Base-by-base conservation (phyloP, 2,797 vertebrate genomes). In the Pseudocheirus occidentalis region DNA sequence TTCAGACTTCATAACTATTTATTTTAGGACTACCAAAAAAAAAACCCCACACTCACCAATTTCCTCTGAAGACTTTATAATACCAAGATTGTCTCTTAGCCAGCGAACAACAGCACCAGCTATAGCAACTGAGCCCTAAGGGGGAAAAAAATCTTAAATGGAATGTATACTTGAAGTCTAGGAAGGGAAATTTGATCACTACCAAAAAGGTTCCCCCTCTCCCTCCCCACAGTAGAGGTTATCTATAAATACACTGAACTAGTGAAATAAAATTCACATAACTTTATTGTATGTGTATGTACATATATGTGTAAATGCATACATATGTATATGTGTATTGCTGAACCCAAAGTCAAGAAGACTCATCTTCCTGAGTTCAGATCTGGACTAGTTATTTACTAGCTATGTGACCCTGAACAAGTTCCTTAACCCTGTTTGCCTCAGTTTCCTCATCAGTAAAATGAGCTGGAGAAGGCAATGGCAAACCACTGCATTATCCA, bases 61-160 rank as follows among this genome's bases (percentile, higher is more conserved):
- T 98, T 99, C 99, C 14, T 99, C 98, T 28, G 99, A 99, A 31
- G 98, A 98, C 46, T 98, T 97, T 54, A 99, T 99, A 95, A 99
- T 99, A 91, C 99, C 99, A 1, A 99, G 99, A 95, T 99, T 99
- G 98, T 99, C 99, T 98, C 99, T 99, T 94, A 99, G 98, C 99
- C 99, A 99, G 62, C 99, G 99, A 58, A 99, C 99, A 97, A 99
- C 99, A n/a, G 99, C 99, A 95, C 99, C 99, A 2, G 99, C 99
- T 91, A 99, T 99, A 96, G 99, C 99, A 96, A 99, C 99, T 2
- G 99, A 99, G 90, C 99, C 99, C 99, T 99, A 98, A 59, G 93
- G 28, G 91, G 94, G 94, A 97, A 91, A 93, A 98, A 93, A 96
- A 93, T 53, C 46, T 55, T 2, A 91, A 40, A 96, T 21, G 87